These are phyloP conservation scores for Fabriciana adippe DNA, from an alignment of 2,888 invertebrate genomes.

Conservation along the genomic window DNA sequence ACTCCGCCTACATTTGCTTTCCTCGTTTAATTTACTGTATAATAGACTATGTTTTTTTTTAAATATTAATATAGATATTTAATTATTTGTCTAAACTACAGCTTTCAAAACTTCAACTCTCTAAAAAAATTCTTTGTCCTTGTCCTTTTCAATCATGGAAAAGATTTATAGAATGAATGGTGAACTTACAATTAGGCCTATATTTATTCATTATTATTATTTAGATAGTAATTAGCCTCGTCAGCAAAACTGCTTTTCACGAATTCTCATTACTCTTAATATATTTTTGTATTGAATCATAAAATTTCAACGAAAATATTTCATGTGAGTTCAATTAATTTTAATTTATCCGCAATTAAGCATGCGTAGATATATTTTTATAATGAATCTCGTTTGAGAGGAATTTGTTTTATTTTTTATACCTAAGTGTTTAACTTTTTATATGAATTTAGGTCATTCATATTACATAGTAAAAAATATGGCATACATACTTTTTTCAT, in stretches of 20 bases:
- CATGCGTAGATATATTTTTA: neutral
- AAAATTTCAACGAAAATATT: neutral
- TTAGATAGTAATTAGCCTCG: neutral
- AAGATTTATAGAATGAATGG: no score
- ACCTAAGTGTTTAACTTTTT: no score
- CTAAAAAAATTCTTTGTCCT: no score
- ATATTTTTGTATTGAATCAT: slow-evolving; percentile 2
- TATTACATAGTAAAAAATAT: no score
- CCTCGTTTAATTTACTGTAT: neutral
- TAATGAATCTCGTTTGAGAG: no score
- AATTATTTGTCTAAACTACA: neutral
- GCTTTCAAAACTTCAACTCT: no score
- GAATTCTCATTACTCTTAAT: slow-evolving; percentile 8
- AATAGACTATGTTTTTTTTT: neutral
- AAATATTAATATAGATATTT: neutral
- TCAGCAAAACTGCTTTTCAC: neutral
- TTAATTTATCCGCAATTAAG: neutral
- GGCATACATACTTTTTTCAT: no score
- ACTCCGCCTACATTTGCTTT: neutral
- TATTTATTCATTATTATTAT: neutral
- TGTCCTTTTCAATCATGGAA: no score
- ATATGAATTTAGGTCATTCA: no score
- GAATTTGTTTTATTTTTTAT: no score
- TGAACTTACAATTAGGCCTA: no score
- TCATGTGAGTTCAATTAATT: neutral